A percentile compares a stretch with the other conserved stretches of the same genome.
These are phyloP conservation scores for Sericinus montela DNA, from an alignment of 2,888 invertebrate species.

Conservation along the genomic window DNA sequence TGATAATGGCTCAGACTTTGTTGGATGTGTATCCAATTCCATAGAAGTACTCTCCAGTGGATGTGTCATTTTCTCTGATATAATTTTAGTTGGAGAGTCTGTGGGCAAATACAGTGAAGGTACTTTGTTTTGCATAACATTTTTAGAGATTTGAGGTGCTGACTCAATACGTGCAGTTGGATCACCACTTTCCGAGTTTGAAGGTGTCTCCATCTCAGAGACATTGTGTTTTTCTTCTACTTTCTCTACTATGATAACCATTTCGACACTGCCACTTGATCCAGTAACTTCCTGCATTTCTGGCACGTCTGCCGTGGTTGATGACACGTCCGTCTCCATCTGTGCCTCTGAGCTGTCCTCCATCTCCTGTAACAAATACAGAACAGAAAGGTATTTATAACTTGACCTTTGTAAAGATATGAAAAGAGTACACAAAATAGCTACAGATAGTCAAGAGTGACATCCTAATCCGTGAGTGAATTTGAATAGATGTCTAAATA, in stretches of 20 bases:
- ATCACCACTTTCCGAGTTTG: slow-evolving; percentile 25
- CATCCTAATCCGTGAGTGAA: too few relatives aligned
- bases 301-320: slow-evolving; percentile 55
- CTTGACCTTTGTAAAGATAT: slow-evolving; percentile 42
- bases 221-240: slow-evolving; percentile 35
- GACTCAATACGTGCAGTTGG: background rate
- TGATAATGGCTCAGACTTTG: background rate
- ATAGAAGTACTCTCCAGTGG: background rate
- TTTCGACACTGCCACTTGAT: slow-evolving; percentile 52
- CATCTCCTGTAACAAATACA: slow-evolving; percentile 54
- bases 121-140: background rate
- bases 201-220: slow-evolving; percentile 28
- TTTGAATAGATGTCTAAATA: slow-evolving; percentile 46
- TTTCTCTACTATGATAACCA: slow-evolving; percentile 57
- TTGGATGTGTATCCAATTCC: background rate
- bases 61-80: background rate
- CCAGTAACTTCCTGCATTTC: slow-evolving; percentile 49
- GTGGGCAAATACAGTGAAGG: background rate
- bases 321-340: slow-evolving; percentile 68
- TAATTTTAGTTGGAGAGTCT: background rate
- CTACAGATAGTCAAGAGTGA: slow-evolving; percentile 25
- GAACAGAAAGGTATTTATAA: slow-evolving; percentile 42
- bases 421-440: slow-evolving; percentile 26
- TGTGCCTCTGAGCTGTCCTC: slow-evolving; percentile 59
- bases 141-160: background rate